These are phyloP conservation scores for Ceraclea dissimilis DNA, from an alignment of 2,888 invertebrate species.

Conservation along the genomic window DNA sequence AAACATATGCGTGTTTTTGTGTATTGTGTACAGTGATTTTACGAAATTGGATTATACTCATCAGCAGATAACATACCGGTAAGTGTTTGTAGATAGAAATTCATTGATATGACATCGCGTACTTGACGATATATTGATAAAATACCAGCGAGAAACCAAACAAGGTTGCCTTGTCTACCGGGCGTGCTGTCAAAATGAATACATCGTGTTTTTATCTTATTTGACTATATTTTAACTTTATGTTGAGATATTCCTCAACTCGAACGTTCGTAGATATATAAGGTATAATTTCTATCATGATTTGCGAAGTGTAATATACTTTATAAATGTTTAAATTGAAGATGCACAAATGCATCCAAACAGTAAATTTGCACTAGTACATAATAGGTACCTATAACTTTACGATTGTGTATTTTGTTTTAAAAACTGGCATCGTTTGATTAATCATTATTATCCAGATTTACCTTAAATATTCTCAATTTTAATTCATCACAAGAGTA, in stretches of 20 bases:
- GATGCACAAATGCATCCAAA: neutral
- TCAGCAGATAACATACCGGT: neutral
- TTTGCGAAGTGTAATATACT: neutral
- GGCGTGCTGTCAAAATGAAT: conserved; percentile 20
- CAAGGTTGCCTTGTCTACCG: conserved; percentile 17
- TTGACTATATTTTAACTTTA: neutral
- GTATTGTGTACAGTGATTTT: conserved; percentile 14
- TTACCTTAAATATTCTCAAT: too few species aligned
- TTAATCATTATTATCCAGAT: too few species aligned
- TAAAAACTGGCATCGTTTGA: too few species aligned
- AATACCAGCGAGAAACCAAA: conserved; percentile 7
- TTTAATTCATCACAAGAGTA: neutral
- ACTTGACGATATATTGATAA: neutral
- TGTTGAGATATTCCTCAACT: neutral
- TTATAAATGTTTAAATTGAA: neutral
- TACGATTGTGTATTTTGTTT: too few species aligned
- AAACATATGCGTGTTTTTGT: conserved; percentile 24
- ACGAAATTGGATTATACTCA: conserved; percentile 11
- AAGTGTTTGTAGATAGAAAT: neutral
- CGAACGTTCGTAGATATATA: neutral
- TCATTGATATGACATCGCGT: neutral
- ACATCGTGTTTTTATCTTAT: neutral
- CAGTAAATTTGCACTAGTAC: neutral
- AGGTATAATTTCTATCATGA: too few species aligned
- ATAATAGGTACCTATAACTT: neutral